Evolutionary conservation across 1,140 invertebrate species (phyloP), one percentile per base, ranked within the genome.

Genomic region (Drosophila azteca): DNA sequence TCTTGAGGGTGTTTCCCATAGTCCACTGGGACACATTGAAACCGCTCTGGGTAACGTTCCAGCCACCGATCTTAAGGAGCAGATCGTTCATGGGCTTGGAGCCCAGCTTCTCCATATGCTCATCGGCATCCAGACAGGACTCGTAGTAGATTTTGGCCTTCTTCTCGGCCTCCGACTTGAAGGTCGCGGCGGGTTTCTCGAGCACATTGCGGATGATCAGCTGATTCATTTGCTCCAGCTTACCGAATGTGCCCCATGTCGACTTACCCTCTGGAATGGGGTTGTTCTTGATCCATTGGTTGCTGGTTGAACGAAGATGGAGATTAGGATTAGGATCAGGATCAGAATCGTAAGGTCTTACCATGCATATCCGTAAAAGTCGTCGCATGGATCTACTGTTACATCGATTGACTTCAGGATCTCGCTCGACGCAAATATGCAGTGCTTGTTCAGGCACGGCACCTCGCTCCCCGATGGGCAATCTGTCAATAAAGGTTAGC

Each of bases 331-430:
- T 0, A 6, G 29, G 2, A 17, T 20, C 20, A 46, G 29, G 29
- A 1, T 7, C 6, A 7, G 29, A 7, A 0, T 2, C 2, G 1
- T 1, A 8, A 8, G 8, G 7, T 1, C 60, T 54, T 70, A 91
- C 90, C 98, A 99, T 0, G 98, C 94, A 92, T 96, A 99, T 58
- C 96, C 93, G 92, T 99, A 99, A 92, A 99, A 99, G 92, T 99
- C 97, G 7, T 97, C 94, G 91, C 98, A 99, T 0, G 98, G 98
- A 91, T 98, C 94, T 2, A 95, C 94, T 1, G 92, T 93, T 0
- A 92, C 90, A 90, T 99, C 96, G 92, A 99, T 96, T 1, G 96
- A 95, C 64, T 95, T 95, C 43, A 98, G 93, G 41, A 99, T 95
- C 57, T 96, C 94, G 46, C 96, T 96, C 0, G 97, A 95, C 0